These are phyloP conservation scores for Choristoneura rosaceana DNA, from an alignment of 2,888 invertebrate species.

Conservation along the genomic window DNA sequence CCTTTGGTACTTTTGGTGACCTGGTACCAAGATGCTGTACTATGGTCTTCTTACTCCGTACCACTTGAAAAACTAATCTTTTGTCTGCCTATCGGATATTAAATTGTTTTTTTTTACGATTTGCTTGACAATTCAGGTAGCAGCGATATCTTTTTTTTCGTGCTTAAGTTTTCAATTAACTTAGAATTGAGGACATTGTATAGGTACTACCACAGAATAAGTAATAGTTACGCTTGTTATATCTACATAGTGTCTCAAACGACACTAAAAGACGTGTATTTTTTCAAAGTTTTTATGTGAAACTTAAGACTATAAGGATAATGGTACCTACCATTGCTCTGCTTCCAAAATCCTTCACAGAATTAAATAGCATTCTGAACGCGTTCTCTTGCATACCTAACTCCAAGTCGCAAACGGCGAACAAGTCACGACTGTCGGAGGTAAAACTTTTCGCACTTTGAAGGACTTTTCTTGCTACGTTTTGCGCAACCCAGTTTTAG, in stretches of 20 bases:
- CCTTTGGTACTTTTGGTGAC: background rate
- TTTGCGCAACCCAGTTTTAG: slow-evolving; percentile 9
- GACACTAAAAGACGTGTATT: too few relatives aligned
- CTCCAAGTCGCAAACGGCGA: background rate
- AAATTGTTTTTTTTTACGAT: background rate
- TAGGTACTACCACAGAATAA: too few relatives aligned
- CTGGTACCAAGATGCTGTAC: background rate
- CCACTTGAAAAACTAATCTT: background rate
- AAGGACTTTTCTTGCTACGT: slow-evolving; percentile 30
- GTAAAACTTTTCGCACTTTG: slow-evolving; percentile 19
- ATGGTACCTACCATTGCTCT: background rate
- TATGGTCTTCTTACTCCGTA: background rate
- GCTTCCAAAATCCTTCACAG: slow-evolving; percentile 15
- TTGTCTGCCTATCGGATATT: background rate
- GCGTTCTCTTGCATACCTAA: slow-evolving; percentile 16
- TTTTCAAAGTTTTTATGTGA: too few relatives aligned
- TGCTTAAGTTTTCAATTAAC: too few relatives aligned
- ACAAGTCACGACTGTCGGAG: slow-evolving; percentile 25
- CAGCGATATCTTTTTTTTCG: too few relatives aligned
- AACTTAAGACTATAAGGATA: too few relatives aligned
- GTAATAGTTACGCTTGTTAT: too few relatives aligned
- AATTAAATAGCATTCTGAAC: slow-evolving; percentile 23
- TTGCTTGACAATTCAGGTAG: too few relatives aligned
- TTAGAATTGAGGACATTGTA: too few relatives aligned
- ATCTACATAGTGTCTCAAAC: too few relatives aligned